These are phyloP conservation scores for Chaenocephalus aceratus DNA, from an alignment of 2,113 vertebrate genomes.

Conservation along the genomic window DNA sequence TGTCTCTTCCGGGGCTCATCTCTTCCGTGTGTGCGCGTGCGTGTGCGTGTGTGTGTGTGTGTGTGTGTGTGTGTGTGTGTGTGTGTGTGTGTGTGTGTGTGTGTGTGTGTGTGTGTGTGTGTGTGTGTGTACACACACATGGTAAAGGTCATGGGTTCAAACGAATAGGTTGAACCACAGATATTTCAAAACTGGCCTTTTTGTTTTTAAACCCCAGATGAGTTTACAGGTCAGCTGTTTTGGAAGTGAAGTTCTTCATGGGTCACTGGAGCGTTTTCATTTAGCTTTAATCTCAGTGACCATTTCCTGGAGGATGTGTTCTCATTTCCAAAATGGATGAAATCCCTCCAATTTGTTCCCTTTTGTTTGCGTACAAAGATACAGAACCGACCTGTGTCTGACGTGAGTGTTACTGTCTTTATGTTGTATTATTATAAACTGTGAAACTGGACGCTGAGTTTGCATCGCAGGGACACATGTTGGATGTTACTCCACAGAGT, in stretches of 20 bases:
- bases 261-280: background rate
- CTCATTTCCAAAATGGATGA: background rate
- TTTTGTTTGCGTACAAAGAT: background rate
- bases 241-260: background rate
- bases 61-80: no score
- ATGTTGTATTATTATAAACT: slow-evolving; percentile 31
- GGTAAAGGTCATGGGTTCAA: no score
- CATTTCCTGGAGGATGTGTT: background rate
- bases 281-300: background rate
- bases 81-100: no score
- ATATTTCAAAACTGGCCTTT: background rate
- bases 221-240: background rate
- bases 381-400: slow-evolving; percentile 13
- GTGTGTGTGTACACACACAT: no score
- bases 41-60: slow-evolving; percentile 32
- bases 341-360: slow-evolving; percentile 5
- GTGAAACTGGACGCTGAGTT: slow-evolving; percentile 55
- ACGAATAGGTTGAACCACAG: background rate
- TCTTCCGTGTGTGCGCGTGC: slow-evolving; percentile 2
- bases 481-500: slow-evolving; percentile 31
- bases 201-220: background rate
- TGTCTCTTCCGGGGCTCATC: slow-evolving; percentile 33
- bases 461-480: slow-evolving; percentile 34
- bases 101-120: no score
- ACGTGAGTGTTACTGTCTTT: background rate